Evolutionary conservation across 2,888 invertebrate genomes (phyloP), one percentile per base, ranked within the genome.

Genomic region (Lasioglossum pauxillum): DNA sequence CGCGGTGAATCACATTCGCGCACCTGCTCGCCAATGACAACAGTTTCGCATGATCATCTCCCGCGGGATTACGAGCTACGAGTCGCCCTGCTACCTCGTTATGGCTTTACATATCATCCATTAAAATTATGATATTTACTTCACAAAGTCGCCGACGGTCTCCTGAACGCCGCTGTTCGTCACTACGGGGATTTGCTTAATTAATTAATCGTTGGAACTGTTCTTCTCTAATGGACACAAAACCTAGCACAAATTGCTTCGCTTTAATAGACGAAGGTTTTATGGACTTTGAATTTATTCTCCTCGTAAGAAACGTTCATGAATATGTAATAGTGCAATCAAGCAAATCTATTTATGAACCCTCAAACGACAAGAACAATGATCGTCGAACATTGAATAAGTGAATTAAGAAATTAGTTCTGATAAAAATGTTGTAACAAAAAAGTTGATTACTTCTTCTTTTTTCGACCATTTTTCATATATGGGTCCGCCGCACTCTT

Each of bases 61-160:
- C 64, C 31, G n/a, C 27, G 38, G 77, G 83, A 85, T 85, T 81
- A 79, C 53, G 19, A 41, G 27, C 16, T 23, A 27, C 46, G 5
- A 3, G n/a, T 14, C 46, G 46, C 23, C 67, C 73, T 23, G 78
- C 60, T 46, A 35, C 57, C 14, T 27, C 27, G 31, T 79, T 64
- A 19, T n/a, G 16, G 46, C 69, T 87, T 86, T 83, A 69, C 77
- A 83, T 83, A 75, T 80, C 78, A 69, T 85, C 49, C 78, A 77
- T 78, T 69, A 38, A 57, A 74, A 78, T 87, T 71, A 82, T 31
- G 73, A 82, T 76, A 84, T 79, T 78, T 82, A 27, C 75, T 79
- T 82, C 81, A 83, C 16, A 27, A 57, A 10, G 31, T 16, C 7
- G 44, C 5, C 8, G 10, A 31, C 12, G 41, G 16, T 53, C 35